Evolutionary conservation across 2,888 invertebrate species (phyloP), one percentile per base, ranked within the genome.

Genomic region (Deilephila porcellus): DNA sequence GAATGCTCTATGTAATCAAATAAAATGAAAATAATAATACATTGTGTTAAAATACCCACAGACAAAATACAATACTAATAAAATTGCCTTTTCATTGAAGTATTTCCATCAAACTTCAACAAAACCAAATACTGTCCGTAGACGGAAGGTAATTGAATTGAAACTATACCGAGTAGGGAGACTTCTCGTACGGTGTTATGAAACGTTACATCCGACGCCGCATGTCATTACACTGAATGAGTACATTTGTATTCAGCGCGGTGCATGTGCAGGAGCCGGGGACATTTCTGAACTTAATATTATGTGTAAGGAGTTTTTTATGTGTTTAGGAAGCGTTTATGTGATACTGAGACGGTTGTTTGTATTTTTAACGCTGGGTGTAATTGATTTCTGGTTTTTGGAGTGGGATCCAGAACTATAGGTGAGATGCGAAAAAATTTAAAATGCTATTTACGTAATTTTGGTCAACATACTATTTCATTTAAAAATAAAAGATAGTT

Each of bases 211-310:
- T 67, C 59, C 62, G 70, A 70, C 53, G 70, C 70, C 70, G 70
- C 72, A 74, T 76, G 76, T 77, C 82, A 84, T 86, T 85, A 83
- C 79, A 74, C 75, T 75, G 76, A 84, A 84, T 82, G 76, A 79
- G 77, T 60, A 77, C 84, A 86, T 86, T 86, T 86, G 83, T 86
- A 86, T 86, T 84, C 86, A 71, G 79, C 59, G 70, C 74, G 19
- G 79, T 80, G 78, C 77, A 80, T 80, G 78, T 78, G 74, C 76
- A 72, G 74, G 67, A 71, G 80, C 81, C 14, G 59, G 37, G 17
- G 56, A 56, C 72, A 20, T 32, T 62, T 52, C 11, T 34, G 79
- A 76, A 81, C 76, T 78, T 77, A 74, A 75, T 78, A 78, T 79
- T 76, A n/a, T 56, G 56, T 56, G 7, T 56, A 56, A 56, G 7